Conservation (phyloP, 2,888 invertebrate species). For the Melinaea menophilus region DNA sequence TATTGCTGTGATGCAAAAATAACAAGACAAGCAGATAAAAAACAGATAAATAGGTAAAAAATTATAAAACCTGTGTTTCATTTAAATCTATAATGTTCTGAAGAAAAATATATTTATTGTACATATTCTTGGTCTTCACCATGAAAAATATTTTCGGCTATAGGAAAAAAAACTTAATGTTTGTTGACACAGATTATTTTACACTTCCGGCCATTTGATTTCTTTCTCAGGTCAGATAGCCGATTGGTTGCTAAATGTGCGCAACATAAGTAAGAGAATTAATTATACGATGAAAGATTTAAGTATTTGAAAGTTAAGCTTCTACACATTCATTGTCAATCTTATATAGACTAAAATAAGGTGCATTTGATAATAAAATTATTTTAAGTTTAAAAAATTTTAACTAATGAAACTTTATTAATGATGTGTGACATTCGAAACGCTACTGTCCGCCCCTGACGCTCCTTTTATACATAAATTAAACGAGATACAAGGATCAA, state of each 20-base stretch:
- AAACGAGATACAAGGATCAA: slow-evolving; percentile 23
- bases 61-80: no score
- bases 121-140: no score
- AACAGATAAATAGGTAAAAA: no score
- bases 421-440: slow-evolving; percentile 60
- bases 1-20: no score
- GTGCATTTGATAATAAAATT: slow-evolving; percentile 17
- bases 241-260: slow-evolving; percentile 30
- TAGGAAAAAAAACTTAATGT: slow-evolving; percentile 21
- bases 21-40: no score
- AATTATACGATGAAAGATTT: slow-evolving; percentile 25
- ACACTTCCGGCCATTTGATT: slow-evolving; percentile 30
- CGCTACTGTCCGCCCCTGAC: slow-evolving; percentile 54
- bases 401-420: slow-evolving; percentile 45
- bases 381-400: slow-evolving; percentile 28
- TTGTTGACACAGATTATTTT: slow-evolving; percentile 33
- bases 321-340: slow-evolving; percentile 4
- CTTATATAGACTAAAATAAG: slow-evolving; percentile 12
- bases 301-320: neutral
- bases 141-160: slow-evolving; percentile 3
- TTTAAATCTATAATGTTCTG: no score
- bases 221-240: slow-evolving; percentile 24
- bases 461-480: slow-evolving; percentile 54
- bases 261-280: slow-evolving; percentile 28
- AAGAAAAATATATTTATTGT: no score